Base-by-base conservation (phyloP, 2,888 invertebrate species). In the Rhorus exstirpatorius region DNA sequence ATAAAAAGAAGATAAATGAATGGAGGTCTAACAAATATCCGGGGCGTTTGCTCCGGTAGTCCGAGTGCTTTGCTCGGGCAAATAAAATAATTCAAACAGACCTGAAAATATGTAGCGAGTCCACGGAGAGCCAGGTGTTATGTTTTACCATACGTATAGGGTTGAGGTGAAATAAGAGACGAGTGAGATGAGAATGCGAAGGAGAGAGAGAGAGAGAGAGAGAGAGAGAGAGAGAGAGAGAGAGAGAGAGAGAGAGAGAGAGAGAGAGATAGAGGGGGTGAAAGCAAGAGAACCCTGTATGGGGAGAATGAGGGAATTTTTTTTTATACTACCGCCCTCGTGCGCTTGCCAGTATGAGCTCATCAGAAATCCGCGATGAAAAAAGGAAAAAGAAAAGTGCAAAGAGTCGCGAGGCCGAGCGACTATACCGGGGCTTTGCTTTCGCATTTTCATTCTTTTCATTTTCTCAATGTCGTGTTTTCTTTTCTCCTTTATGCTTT, bases 71-170 rank as follows among this genome's bases (percentile, higher is more conserved):
- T 51, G 55, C 68, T 61, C 79, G 79, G 44, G 79, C 79, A 75
- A 79, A 82, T 82, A 82, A 82, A 82, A 82, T 82, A 82, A 82
- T 82, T 79, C 79, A 82, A 79, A 79, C 79, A 65, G 65, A 71
- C 75, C 75, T 75, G 82, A 71, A 76, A 79, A 76, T 82, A 83
- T 79, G 79, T 65, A 53, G 81, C 38, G 55, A 72, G 77, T 61
- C 17, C 60, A 58, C 68, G 68, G 53, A 67, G 55, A 65, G 74
- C 70, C 79, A 79, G 82, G 82, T 83, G 82, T 83, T 71, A 60
- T 75, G 71, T 71, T 76, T 67, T 60, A 24, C 53, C 53, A 26
- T 21, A 61, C 44, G 31, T 51, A 14, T 8, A 26, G 65, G 46
- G 44, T 41, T 51, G 46, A 44, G 12, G 38, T 17, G 55, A 78